phyloP scores from a whole-genome alignment of 2,888 invertebrate genomes.

The Hyles lineata region DNA sequence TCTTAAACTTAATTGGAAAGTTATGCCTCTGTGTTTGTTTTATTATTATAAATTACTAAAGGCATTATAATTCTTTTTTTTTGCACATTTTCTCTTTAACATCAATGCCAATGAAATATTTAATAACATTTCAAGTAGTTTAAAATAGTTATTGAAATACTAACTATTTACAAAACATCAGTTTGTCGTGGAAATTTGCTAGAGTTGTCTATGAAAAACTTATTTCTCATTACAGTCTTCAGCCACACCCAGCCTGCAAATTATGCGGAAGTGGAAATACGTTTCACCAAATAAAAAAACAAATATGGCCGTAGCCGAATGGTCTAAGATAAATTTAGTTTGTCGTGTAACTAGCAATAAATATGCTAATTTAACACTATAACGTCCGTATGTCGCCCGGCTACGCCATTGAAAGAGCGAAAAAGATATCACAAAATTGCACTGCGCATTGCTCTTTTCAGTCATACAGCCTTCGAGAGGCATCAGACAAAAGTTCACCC shows the following conservation, averaged over 20 bases:
- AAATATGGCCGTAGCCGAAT: constrained; percentile 69
- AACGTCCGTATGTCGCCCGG: constrained; percentile 83
- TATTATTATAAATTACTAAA: no score
- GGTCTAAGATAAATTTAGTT: constrained; percentile 81
- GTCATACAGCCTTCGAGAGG: constrained; percentile 71
- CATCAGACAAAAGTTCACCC: constrained; percentile 71
- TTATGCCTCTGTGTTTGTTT: no score
- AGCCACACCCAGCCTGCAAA: constrained; percentile 50
- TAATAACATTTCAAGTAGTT: no score
- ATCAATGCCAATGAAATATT: no score
- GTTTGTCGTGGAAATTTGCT: no score
- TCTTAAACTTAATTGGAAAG: no score
- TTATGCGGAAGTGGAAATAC: constrained; percentile 60
- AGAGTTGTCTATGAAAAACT: no score
- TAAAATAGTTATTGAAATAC: no score
- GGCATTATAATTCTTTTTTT: no score
- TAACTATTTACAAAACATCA: no score
- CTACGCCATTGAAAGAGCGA: constrained; percentile 78
- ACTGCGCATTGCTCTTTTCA: constrained; percentile 83
- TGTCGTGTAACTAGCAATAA: constrained; percentile 81
- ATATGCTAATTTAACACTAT: constrained; percentile 83
- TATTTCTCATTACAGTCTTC: no score
- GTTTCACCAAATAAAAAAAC: constrained; percentile 57
- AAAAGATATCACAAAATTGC: constrained; percentile 84
- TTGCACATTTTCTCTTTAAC: no score